A percentile compares a stretch with the other conserved stretches of the same genome.
Evolutionary conservation across 2,797 vertebrate species (phyloP).

Genomic region (Typhlichthys eigenmanni): DNA sequence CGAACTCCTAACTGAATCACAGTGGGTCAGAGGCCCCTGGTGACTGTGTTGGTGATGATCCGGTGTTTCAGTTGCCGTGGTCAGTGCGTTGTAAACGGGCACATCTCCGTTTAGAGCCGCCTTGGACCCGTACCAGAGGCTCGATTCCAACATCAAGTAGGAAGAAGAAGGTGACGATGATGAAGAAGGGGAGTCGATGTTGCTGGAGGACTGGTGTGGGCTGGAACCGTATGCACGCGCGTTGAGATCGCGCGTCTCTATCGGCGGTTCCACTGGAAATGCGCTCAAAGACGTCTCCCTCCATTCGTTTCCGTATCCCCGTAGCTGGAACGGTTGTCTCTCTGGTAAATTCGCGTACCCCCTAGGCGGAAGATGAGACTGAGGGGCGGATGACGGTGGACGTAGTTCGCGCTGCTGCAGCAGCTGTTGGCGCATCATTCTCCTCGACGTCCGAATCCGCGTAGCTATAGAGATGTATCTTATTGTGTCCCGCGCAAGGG

Average conservation of each 20-base stretch:
- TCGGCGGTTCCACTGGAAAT: not conserved
- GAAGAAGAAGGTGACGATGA: conserved; percentile 6
- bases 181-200: not conserved
- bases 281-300: conserved; percentile 22
- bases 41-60: not conserved
- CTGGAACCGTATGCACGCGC: conserved; percentile 26
- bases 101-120: conserved; percentile 27
- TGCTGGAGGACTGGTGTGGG: not conserved
- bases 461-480: conserved; percentile 25
- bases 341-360: conserved; percentile 19
- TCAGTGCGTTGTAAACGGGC: conserved; percentile 28
- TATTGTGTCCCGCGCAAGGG: not conserved
- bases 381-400: not conserved
- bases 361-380: not conserved
- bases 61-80: conserved; percentile 27
- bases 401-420: conserved; percentile 6
- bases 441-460: conserved; percentile 9
- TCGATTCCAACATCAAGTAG: conserved; percentile 42
- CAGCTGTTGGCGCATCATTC: conserved; percentile 39
- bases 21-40: not conserved
- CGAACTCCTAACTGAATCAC: not conserved
- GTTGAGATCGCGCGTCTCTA: conserved; percentile 9
- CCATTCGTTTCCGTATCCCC: conserved; percentile 19
- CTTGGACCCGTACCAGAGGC: conserved; percentile 25
- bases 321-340: conserved; percentile 17